Conservation (phyloP, 2,797 vertebrate species). For the Periparus ater region DNA sequence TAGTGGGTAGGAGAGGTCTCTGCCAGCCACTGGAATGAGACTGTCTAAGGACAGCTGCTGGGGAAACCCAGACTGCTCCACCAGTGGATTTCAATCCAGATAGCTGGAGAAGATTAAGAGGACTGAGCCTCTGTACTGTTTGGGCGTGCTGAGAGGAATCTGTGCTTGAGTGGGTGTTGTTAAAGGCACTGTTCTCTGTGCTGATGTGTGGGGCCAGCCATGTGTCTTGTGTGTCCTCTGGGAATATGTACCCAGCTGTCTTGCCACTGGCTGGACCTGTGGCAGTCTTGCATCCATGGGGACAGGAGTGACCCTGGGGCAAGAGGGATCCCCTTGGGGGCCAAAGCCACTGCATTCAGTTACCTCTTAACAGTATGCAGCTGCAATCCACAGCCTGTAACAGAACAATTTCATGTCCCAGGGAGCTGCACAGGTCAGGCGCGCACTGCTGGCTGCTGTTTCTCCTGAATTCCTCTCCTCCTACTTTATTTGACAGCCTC, state of each 20-base stretch:
- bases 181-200: background rate
- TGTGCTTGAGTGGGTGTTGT: accelerated
- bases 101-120: background rate
- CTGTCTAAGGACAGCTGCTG: background rate
- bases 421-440: background rate
- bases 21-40: background rate
- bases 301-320: background rate
- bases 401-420: background rate
- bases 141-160: background rate
- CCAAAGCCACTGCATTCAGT: background rate
- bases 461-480: background rate
- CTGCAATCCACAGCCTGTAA: background rate
- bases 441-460: background rate
- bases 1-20: background rate
- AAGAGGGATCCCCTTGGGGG: background rate
- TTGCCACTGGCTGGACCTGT: background rate
- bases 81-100: background rate
- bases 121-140: background rate
- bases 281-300: background rate
- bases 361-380: background rate
- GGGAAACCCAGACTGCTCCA: background rate
- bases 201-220: background rate
- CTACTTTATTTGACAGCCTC: background rate
- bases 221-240: background rate
- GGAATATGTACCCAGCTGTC: background rate